These are phyloP conservation scores for Punctoribates punctum DNA, from an alignment of 2,888 invertebrate species.

Conservation along the genomic window DNA sequence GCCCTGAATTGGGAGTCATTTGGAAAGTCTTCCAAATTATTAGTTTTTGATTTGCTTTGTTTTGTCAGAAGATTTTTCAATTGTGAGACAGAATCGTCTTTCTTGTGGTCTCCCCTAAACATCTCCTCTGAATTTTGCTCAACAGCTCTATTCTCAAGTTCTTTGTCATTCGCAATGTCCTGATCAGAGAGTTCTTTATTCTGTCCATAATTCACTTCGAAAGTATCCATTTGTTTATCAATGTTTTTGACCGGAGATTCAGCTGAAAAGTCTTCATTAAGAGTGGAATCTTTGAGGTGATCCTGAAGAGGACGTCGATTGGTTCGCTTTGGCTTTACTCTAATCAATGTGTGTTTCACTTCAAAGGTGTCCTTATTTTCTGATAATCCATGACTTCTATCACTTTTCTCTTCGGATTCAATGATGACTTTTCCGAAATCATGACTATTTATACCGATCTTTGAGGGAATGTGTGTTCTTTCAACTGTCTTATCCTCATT, in stretches of 20 bases:
- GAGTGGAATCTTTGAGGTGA: background rate
- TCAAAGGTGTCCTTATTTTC: background rate
- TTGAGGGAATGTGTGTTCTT: conserved; percentile 34
- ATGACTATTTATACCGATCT: background rate
- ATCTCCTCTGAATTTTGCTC: background rate
- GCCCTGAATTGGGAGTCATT: background rate
- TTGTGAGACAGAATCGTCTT: background rate
- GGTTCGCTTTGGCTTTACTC: background rate
- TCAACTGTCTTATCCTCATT: conserved; percentile 60
- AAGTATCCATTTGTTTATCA: conserved; percentile 4
- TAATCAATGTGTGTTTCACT: background rate
- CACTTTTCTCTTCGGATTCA: background rate
- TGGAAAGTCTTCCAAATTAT: background rate
- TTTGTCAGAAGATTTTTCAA: conserved; percentile 1
- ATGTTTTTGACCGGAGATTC: background rate
- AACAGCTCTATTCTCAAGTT: background rate
- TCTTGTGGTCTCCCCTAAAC: background rate
- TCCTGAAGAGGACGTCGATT: background rate
- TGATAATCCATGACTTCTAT: background rate
- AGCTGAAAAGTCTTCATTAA: conserved; percentile 1
- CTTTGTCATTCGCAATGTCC: background rate
- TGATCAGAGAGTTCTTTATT: background rate
- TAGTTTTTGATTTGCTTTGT: background rate
- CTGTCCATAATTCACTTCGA: conserved; percentile 11
- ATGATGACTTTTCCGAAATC: conserved; percentile 5